Evolutionary conservation across 2,797 vertebrate species (phyloP).

Genomic region (Sparidentex hasta): DNA sequence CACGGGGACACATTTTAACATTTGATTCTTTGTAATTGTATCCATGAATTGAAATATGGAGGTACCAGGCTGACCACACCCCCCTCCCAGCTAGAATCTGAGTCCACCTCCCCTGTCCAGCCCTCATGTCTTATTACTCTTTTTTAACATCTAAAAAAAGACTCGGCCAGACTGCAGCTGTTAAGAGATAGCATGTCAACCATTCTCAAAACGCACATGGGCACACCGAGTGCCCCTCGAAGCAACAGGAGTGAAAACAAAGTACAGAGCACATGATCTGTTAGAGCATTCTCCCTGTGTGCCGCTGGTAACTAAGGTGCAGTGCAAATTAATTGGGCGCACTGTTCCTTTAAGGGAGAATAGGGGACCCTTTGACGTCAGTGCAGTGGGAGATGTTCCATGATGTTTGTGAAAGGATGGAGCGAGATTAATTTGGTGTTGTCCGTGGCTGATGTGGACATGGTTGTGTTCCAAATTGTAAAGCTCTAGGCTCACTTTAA

Average conservation of each 20-base stretch:
- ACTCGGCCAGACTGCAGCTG: slow-evolving; percentile 75
- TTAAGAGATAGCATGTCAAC: slow-evolving; percentile 67
- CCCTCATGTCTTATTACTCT: slow-evolving; percentile 55
- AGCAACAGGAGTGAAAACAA: slow-evolving; percentile 39
- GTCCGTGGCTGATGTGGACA: slow-evolving; percentile 14
- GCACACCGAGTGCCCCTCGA: slow-evolving; percentile 5
- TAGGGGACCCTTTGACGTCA: slow-evolving; percentile 80
- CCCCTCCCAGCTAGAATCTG: background rate
- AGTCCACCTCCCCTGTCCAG: slow-evolving; percentile 2
- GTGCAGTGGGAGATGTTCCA: slow-evolving; percentile 70
- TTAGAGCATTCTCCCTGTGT: slow-evolving; percentile 28
- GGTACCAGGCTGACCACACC: background rate
- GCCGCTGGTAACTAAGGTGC: slow-evolving; percentile 37
- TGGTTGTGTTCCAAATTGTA: slow-evolving; percentile 29
- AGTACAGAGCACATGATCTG: slow-evolving; percentile 17
- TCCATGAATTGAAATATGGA: slow-evolving; percentile 23
- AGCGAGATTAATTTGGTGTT: slow-evolving; percentile 42
- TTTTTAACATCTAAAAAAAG: slow-evolving; percentile 84
- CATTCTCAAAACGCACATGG: slow-evolving; percentile 49
- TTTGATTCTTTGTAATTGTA: slow-evolving; percentile 19
- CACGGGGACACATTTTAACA: background rate
- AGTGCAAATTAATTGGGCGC: slow-evolving; percentile 26
- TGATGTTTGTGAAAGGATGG: slow-evolving; percentile 71
- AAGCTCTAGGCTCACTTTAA: slow-evolving; percentile 2
- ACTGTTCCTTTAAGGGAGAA: slow-evolving; percentile 80